Percentiles rank a stretch among this genome's conserved stretches.
Conservation (phyloP, 1,140 invertebrate genomes). For the Ips typographus region DNA sequence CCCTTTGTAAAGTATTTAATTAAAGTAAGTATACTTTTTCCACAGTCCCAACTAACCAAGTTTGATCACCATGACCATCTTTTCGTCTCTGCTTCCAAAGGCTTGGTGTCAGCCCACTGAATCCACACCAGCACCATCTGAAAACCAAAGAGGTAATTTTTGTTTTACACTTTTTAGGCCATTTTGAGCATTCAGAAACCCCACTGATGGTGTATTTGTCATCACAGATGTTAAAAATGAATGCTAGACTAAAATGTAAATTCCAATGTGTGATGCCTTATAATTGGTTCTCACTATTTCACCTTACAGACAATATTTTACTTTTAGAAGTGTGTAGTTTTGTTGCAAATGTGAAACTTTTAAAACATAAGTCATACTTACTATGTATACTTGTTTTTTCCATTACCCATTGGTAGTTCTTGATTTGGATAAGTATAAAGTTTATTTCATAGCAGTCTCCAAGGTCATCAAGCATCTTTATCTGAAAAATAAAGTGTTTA, state of each 20-base stretch:
- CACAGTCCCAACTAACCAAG: no score
- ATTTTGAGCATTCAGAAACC: constrained; percentile 16
- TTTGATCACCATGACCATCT: constrained; percentile 34
- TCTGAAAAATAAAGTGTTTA: no score
- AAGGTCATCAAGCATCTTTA: no score
- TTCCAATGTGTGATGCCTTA: constrained; percentile 10
- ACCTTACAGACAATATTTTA: constrained; percentile 10
- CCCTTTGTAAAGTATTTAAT: no score
- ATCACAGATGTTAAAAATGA: constrained; percentile 13
- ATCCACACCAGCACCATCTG: constrained; percentile 20
- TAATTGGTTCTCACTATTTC: constrained; percentile 8
- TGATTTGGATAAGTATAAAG: no score
- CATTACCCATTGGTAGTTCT: no score
- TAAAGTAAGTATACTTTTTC: no score
- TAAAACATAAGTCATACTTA: background rate
- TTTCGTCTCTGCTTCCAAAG: constrained; percentile 45
- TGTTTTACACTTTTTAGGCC: background rate
- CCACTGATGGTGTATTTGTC: background rate
- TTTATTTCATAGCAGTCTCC: no score
- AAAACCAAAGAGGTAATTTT: constrained; percentile 18
- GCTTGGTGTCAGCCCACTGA: constrained; percentile 43
- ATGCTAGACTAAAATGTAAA: constrained; percentile 12
- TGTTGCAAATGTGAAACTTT: background rate
- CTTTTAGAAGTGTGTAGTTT: background rate
- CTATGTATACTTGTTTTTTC: no score